Evolutionary conservation across 2,113 vertebrate species (phyloP).

Genomic region (Plecotus auritus): DNA sequence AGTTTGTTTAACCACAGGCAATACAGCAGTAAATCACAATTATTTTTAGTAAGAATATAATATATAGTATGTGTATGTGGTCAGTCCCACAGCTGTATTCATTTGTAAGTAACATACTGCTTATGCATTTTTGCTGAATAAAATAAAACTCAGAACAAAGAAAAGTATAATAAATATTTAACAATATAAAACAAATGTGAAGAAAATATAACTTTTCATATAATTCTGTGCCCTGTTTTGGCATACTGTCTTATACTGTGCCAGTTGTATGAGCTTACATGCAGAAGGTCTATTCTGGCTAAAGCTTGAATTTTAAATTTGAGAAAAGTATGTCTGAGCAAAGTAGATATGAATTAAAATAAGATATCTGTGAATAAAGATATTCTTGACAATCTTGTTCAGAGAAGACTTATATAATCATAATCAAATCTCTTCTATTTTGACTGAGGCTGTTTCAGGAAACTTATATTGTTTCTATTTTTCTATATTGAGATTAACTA

Average conservation of each 20-base stretch:
- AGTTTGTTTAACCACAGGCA: not conserved
- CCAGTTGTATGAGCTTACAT: not conserved
- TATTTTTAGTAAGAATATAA: not conserved
- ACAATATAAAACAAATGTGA: not conserved
- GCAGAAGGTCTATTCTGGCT: not conserved
- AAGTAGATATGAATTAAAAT: not conserved
- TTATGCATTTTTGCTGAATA: not conserved
- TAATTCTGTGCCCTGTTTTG: not conserved
- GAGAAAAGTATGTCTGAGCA: not conserved
- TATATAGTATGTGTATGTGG: not conserved
- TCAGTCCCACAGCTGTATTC: not conserved
- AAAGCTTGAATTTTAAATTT: not conserved
- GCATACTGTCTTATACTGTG: not conserved
- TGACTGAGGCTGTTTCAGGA: not conserved
- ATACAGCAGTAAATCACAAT: not conserved
- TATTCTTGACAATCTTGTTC: not conserved
- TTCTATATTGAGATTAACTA: not conserved
- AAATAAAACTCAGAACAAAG: not conserved
- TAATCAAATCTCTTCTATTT: not conserved
- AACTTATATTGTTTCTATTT: not conserved
- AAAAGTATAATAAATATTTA: not conserved
- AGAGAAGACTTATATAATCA: not conserved
- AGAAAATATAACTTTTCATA: not conserved
- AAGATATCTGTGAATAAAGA: not conserved
- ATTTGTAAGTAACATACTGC: not conserved